Evolutionary conservation across 2,888 invertebrate species (phyloP).

Genomic region (Helleia helle): DNA sequence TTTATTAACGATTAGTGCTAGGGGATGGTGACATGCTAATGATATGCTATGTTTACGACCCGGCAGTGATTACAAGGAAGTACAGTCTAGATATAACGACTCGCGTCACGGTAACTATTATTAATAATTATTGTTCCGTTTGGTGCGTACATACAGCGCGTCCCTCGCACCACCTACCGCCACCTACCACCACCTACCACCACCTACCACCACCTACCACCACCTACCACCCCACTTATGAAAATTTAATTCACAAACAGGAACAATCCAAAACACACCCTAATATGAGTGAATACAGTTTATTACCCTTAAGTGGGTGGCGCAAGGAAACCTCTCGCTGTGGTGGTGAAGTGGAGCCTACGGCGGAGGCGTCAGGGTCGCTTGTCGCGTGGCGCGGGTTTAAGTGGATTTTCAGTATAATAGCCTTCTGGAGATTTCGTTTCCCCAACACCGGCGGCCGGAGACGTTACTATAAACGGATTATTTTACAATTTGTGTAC

Average conservation of each 20-base stretch:
- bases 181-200: conserved; percentile 35
- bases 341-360: conserved; percentile 43
- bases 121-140: conserved; percentile 33
- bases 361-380: conserved; percentile 33
- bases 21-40: no score
- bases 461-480: conserved; percentile 60
- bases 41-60: no score
- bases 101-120: no score
- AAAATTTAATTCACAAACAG: conserved; percentile 68
- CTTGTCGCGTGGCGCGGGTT: conserved; percentile 26
- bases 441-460: conserved; percentile 53
- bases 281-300: conserved; percentile 47
- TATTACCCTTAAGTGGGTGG: conserved; percentile 47
- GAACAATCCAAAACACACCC: conserved; percentile 53
- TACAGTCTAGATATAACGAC: no score
- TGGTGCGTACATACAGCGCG: conserved; percentile 43
- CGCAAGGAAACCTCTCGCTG: conserved; percentile 34
- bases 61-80: no score
- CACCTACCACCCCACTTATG: conserved; percentile 44
- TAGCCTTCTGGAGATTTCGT: conserved; percentile 66
- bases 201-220: conserved; percentile 22
- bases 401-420: conserved; percentile 61
- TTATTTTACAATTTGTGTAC: conserved; percentile 58
- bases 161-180: conserved; percentile 46
- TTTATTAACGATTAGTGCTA: no score